Evolutionary conservation across 2,113 vertebrate species (phyloP).

Genomic region (Limanda limanda): DNA sequence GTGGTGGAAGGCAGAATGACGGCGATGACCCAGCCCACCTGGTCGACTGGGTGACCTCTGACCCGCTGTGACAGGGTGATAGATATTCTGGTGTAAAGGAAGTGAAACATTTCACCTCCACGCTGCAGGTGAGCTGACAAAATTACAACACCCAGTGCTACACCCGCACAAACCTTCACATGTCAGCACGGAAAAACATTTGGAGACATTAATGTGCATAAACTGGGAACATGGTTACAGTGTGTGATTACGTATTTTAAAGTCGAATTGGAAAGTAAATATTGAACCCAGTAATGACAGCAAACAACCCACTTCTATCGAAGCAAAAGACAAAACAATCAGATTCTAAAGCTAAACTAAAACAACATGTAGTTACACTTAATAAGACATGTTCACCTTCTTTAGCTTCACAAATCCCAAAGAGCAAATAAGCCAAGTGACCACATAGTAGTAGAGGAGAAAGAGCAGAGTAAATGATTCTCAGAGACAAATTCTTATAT

Average conservation of each 20-base stretch:
- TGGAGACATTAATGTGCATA: neutral
- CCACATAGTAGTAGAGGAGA: too few relatives aligned
- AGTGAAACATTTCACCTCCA: slow-evolving; percentile 40
- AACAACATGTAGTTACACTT: too few relatives aligned
- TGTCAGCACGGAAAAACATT: neutral
- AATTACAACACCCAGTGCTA: neutral
- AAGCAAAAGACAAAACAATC: too few relatives aligned
- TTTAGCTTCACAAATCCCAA: too few relatives aligned
- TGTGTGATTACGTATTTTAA: neutral
- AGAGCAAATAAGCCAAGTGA: too few relatives aligned
- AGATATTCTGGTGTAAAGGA: slow-evolving; percentile 46
- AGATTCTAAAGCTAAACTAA: too few relatives aligned
- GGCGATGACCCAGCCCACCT: slow-evolving; percentile 56
- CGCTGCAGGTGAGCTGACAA: slow-evolving; percentile 35
- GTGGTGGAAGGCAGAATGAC: slow-evolving; percentile 47
- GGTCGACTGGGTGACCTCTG: slow-evolving; percentile 54
- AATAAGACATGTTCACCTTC: too few relatives aligned
- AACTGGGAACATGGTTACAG: too few relatives aligned
- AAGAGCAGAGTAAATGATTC: too few relatives aligned
- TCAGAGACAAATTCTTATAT: too few relatives aligned
- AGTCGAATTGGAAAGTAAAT: neutral
- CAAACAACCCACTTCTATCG: too few relatives aligned
- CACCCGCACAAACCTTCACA: slow-evolving; percentile 3
- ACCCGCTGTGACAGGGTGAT: slow-evolving; percentile 57
- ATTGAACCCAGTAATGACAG: neutral